A percentile compares a stretch with the other conserved stretches of the same genome.
These are phyloP conservation scores for Hemiscyllium ocellatum DNA, from an alignment of 2,113 vertebrate genomes.

Conservation along the genomic window DNA sequence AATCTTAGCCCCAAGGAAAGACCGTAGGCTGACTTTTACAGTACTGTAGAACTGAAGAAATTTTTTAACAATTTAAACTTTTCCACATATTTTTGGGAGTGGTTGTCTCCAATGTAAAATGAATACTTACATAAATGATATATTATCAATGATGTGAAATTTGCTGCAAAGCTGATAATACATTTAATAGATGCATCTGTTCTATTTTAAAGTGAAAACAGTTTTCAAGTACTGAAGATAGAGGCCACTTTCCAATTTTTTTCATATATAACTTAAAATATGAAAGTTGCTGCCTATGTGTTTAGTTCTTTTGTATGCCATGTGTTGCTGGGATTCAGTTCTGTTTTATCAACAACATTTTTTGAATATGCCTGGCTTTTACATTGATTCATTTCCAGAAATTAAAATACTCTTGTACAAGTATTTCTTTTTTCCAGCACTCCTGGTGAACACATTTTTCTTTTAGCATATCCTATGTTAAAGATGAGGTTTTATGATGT, in stretches of 20 bases:
- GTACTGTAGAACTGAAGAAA: background rate
- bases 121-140: background rate
- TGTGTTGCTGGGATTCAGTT: background rate
- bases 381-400: background rate
- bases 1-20: background rate
- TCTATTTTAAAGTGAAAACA: background rate
- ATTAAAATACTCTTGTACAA: background rate
- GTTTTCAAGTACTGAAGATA: background rate
- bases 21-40: background rate
- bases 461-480: background rate
- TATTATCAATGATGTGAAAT: background rate
- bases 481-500: background rate
- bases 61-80: background rate
- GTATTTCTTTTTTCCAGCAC: background rate
- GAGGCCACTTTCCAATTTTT: background rate
- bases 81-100: background rate
- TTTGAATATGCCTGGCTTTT: background rate
- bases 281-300: background rate
- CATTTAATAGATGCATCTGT: background rate
- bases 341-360: background rate
- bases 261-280: background rate
- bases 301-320: background rate
- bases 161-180: background rate
- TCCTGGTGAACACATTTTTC: background rate
- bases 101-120: background rate